Base-by-base conservation (phyloP, 2,113 vertebrate genomes). In the Azemiops feae region DNA sequence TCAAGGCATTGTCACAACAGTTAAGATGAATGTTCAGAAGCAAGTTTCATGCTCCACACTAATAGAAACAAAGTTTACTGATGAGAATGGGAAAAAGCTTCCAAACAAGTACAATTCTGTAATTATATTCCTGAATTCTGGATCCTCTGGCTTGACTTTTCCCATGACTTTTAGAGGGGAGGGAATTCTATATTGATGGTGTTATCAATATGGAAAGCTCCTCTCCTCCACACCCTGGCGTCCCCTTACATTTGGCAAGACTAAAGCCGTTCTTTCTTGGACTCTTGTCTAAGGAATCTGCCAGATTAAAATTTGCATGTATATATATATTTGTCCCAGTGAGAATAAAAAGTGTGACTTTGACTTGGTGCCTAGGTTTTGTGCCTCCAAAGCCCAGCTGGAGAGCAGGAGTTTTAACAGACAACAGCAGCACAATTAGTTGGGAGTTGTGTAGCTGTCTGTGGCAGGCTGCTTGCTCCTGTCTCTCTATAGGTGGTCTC, bases 381-480 rank as follows among this genome's bases (percentile, higher is more conserved):
- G 97, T 97, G 96, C 97, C 97, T 98, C 97, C 95, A 16, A 97
- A 97, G 97, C 97, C 95, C 98, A 98, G 98, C 98, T 98, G 98
- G 98, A 97, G 93, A 97, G 97, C 97, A 98, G 97, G 97, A 97
- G 97, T 97, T 98, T 98, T 98, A 98, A 98, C 97, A 97, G 97
- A 98, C 97, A 98, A 97, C 97, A 98, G 97, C 96, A 97, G 93
- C 95, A 98, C 98, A 98, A 98, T 98, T 98, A 98, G 98, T 97
- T 97, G 97, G 92, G 97, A 97, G 97, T 96, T 98, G 98, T 98
- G 97, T 98, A 97, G 97, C 97, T 97, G 97, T 97, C 98, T 98
- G 97, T 97, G 94, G 97, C 97, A 98, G 97, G 94, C 97, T 98
- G 97, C 97, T 97, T 97, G 97, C 97, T 96, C 96, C 94, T 96